Conservation (phyloP, 2,113 vertebrate genomes). For the Balaeniceps rex region DNA sequence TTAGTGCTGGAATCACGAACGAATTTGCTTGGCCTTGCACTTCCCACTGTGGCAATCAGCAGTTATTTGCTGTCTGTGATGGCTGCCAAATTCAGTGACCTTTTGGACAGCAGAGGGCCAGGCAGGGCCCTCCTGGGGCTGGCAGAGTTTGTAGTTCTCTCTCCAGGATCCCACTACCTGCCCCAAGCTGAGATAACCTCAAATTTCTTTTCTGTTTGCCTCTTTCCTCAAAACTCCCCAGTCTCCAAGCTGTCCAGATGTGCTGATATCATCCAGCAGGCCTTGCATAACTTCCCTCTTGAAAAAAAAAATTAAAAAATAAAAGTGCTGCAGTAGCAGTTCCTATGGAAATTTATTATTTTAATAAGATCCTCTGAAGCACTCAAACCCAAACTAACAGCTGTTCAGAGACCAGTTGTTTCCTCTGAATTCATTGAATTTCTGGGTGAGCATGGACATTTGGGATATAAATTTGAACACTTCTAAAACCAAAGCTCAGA, state of each 20-base stretch:
- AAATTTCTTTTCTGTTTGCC: not conserved
- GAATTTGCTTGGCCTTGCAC: not conserved
- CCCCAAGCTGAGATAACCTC: not conserved
- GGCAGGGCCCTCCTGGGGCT: not conserved
- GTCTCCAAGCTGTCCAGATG: conserved; percentile 14
- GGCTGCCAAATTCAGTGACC: not conserved
- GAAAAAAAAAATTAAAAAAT: not conserved
- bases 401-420: conserved; percentile 40
- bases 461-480: not conserved
- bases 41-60: not conserved
- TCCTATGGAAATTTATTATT: conserved; percentile 59
- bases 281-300: conserved; percentile 18
- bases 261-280: conserved; percentile 10
- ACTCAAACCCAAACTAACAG: conserved; percentile 35
- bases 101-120: not conserved
- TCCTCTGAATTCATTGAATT: conserved; percentile 35
- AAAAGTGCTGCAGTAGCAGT: conserved; percentile 9
- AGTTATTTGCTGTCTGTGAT: not conserved
- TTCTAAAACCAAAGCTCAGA: not conserved
- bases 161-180: not conserved
- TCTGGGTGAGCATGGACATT: conserved; percentile 20
- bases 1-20: not conserved
- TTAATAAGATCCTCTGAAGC: conserved; percentile 48
- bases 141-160: not conserved
- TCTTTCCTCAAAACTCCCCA: not conserved